Conservation (phyloP, 2,113 vertebrate genomes). For the Halcyon malimbica region DNA sequence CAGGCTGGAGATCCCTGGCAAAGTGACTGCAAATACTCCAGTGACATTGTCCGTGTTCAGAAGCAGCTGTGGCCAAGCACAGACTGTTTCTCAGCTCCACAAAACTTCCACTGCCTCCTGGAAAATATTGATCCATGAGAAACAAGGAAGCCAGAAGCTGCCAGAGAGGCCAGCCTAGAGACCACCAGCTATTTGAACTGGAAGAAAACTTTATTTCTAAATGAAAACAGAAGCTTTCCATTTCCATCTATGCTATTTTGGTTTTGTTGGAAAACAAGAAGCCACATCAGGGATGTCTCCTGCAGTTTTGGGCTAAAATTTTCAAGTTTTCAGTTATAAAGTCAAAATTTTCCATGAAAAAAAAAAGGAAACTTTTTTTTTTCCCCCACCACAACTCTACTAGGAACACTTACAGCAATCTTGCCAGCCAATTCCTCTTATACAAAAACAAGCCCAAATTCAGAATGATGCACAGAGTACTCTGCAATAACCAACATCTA, state of each 20-base stretch:
- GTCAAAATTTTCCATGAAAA: conserved; percentile 16
- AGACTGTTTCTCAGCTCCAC: not conserved
- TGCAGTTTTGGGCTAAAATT: not conserved
- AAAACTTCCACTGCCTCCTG: not conserved
- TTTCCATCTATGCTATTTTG: not conserved
- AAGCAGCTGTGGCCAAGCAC: not conserved
- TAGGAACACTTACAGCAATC: not conserved
- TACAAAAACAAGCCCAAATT: conserved; percentile 24
- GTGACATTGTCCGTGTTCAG: not conserved
- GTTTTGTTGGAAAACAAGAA: conserved; percentile 21
- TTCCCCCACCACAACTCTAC: not conserved
- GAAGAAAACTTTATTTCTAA: not conserved
- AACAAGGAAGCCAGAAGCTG: not conserved
- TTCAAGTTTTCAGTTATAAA: conserved; percentile 42
- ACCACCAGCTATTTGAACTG: not conserved
- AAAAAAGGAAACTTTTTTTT: not conserved
- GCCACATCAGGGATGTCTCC: not conserved
- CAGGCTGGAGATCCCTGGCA: not conserved
- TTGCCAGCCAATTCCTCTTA: not conserved
- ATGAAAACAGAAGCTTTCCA: conserved; percentile 11
- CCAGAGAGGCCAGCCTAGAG: not conserved
- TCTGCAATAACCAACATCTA: not conserved
- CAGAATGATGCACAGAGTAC: not conserved
- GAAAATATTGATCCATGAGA: not conserved
- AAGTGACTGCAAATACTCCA: not conserved